phyloP scores from a whole-genome alignment of 37 sponge, comb jelly and placozoan species.

The Axinella damicornis region DNA sequence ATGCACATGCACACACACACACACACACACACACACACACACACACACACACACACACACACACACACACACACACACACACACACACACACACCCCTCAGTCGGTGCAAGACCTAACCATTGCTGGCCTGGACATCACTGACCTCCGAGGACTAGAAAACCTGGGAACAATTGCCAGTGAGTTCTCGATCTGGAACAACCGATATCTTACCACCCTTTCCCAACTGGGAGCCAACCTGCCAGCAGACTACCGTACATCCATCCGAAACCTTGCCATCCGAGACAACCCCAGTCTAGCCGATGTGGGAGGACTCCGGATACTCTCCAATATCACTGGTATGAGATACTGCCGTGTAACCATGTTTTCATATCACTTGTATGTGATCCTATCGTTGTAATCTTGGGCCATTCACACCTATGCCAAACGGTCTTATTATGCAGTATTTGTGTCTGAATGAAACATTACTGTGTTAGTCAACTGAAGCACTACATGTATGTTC shows the following conservation, averaged over 20 bases:
- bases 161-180: constrained; percentile 20
- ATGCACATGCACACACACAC: too few species aligned
- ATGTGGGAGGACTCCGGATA: constrained; percentile 52
- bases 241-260: constrained; percentile 13
- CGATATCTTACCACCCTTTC: constrained; percentile 21
- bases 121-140: constrained; percentile 23
- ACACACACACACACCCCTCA: constrained; percentile 11
- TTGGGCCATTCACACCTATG: too few species aligned
- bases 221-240: constrained; percentile 63
- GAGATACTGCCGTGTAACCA: neutral
- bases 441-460: too few species aligned
- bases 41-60: neutral
- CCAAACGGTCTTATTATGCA: too few species aligned
- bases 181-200: constrained; percentile 55
- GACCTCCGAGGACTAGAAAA: constrained; percentile 72
- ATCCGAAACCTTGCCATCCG: constrained; percentile 34
- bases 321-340: constrained; percentile 43
- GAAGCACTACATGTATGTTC: too few species aligned
- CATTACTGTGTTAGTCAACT: too few species aligned
- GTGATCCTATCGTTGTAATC: too few species aligned
- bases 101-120: constrained; percentile 37
- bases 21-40: too few species aligned
- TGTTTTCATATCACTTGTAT: too few species aligned
- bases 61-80: neutral
- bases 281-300: constrained; percentile 30